These are phyloP conservation scores for Cariama cristata DNA, from an alignment of 2,113 vertebrate genomes.

Conservation along the genomic window DNA sequence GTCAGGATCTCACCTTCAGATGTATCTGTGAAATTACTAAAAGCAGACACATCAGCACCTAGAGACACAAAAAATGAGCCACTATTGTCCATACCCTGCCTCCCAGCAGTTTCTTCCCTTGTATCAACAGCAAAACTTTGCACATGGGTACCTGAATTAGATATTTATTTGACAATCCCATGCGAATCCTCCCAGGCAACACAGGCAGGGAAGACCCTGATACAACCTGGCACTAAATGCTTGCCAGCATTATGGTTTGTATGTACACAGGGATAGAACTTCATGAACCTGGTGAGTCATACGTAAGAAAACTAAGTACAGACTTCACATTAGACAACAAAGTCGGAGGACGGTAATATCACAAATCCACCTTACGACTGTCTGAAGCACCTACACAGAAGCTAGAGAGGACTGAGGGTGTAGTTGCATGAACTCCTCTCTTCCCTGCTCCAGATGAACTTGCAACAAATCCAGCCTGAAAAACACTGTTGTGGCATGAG, in stretches of 20 bases:
- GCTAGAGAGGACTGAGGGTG: background rate
- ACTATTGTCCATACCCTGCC: background rate
- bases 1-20: background rate
- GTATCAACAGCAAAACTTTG: background rate
- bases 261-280: background rate
- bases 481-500: background rate
- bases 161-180: background rate
- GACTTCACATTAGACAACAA: background rate
- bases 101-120: background rate
- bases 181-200: background rate
- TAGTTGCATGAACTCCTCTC: background rate
- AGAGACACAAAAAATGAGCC: background rate
- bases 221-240: background rate
- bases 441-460: background rate
- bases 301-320: background rate
- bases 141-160: background rate
- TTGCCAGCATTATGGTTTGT: background rate
- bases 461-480: background rate
- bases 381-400: background rate
- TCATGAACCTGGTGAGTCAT: background rate
- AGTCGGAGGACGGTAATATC: background rate
- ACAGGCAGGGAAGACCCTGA: background rate
- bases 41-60: background rate
- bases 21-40: background rate
- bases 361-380: background rate